Conservation (phyloP, 2,888 invertebrate species). For the Gymnoscelis rufifasciata region DNA sequence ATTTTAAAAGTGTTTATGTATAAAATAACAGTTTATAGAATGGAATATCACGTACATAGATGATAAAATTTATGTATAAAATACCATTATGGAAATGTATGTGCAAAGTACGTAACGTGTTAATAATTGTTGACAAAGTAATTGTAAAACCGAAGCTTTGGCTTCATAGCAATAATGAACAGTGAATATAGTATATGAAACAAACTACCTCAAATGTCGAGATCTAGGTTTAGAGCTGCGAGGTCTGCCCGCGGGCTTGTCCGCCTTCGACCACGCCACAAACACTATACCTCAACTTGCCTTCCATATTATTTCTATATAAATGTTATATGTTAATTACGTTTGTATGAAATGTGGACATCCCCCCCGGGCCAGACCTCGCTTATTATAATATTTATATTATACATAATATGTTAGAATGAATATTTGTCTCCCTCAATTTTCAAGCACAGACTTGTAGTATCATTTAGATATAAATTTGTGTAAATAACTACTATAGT, state of each 20-base stretch:
- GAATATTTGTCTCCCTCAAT: conserved; percentile 62
- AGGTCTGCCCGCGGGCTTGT: conserved; percentile 35
- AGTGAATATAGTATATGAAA: conserved; percentile 63
- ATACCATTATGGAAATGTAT: conserved; percentile 35
- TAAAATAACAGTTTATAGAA: conserved; percentile 17
- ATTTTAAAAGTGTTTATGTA: conserved; percentile 19
- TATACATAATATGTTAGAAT: conserved; percentile 53
- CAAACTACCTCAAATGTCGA: conserved; percentile 74
- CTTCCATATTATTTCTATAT: conserved; percentile 49
- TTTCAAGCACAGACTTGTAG: conserved; percentile 65
- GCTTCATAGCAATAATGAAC: conserved; percentile 64
- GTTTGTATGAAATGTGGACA: conserved; percentile 22
- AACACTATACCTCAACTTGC: conserved; percentile 54
- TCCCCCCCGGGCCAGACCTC: conserved; percentile 23
- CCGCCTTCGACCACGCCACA: conserved; percentile 20
- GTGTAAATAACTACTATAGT: conserved; percentile 64
- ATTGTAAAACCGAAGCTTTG: conserved; percentile 62
- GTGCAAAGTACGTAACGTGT: conserved; percentile 46
- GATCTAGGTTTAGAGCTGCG: conserved; percentile 60
- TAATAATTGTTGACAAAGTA: conserved; percentile 56
- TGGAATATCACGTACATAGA: conserved; percentile 16
- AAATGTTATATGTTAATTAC: conserved; percentile 28
- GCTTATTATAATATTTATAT: conserved; percentile 31
- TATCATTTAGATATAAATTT: conserved; percentile 59
- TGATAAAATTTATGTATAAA: conserved; percentile 21